phyloP scores from a whole-genome alignment of 2,797 vertebrate species.

The Gallinago solitaria region DNA sequence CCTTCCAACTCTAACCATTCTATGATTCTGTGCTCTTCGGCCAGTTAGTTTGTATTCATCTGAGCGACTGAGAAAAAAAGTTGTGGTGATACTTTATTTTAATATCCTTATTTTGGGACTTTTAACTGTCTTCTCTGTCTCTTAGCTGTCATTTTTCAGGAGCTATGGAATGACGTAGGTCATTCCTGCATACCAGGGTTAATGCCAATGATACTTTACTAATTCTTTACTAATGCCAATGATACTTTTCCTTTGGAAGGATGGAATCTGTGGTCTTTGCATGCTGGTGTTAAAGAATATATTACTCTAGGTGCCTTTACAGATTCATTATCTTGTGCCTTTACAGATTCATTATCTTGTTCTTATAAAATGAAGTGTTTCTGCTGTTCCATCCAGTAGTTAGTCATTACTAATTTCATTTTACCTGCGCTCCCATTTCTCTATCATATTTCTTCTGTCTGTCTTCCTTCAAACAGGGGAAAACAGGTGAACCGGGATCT shows the following conservation, averaged over 20 bases:
- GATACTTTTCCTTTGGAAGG: background rate
- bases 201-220: background rate
- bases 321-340: background rate
- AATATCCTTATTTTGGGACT: background rate
- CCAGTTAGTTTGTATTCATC: background rate
- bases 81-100: slow-evolving; percentile 35
- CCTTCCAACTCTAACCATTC: no score
- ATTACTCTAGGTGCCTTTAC: background rate
- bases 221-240: background rate
- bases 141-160: background rate
- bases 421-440: slow-evolving; percentile 40
- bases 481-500: slow-evolving; percentile 89
- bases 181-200: background rate
- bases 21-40: background rate
- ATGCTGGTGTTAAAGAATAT: background rate
- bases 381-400: slow-evolving; percentile 11
- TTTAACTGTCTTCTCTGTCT: background rate
- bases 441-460: slow-evolving; percentile 49
- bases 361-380: slow-evolving; percentile 33
- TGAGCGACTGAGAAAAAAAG: slow-evolving; percentile 17
- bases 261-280: background rate
- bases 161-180: background rate
- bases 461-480: slow-evolving; percentile 83
- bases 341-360: background rate
- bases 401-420: slow-evolving; percentile 58